Base-by-base conservation (phyloP, 2,888 invertebrate species). In the Phaonia tiefii region DNA sequence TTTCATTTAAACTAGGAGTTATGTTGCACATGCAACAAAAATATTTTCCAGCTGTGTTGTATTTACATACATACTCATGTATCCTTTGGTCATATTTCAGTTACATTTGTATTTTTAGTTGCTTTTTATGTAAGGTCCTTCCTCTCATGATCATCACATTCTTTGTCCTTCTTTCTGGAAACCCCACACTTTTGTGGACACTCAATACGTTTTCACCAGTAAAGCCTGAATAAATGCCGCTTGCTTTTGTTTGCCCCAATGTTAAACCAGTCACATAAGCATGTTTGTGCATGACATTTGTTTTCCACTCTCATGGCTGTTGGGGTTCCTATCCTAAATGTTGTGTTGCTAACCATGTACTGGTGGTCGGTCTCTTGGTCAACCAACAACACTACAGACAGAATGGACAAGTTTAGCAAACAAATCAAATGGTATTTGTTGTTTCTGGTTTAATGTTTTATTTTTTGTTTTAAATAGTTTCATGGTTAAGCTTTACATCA, bases 251-350 rank as follows among this genome's bases (percentile, higher is more conserved):
- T 22, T 54, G 54, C 54, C 7, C 20, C 46, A 17, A 46, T 49
- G 49, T 49, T 49, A 25, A 54, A 54, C 13, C 54, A 54, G 54
- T 54, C 54, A 54, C 54, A 46, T 15, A 49, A 7, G 51, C 67
- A 39, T 39, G 20, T 20, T 42, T 63, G 60, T 42, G 39, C 39
- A 63, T 63, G 39, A 39, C 17, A 42, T 37, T 63, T 63, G 60
- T 63, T 54, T 54, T 13, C 22, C 51, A 54, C 25, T 54, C 22
- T 11, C 11, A 44, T 11, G 44, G 4, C 25, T 54, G 54, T n/a
- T n/a, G n/a, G n/a, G n/a, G n/a, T n/a, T n/a, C 25, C 54, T 11
- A 11, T 49, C 46, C 22, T 15, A 17, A 17, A 20, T 17, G 2
- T 20, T 49, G 49, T 49, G 54, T 44, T 44, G 4, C 13, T 1